Percentiles rank a stretch among this genome's conserved stretches.
These are phyloP conservation scores for Xestia sexstrigata DNA, from an alignment of 2,888 invertebrate species.

Conservation along the genomic window DNA sequence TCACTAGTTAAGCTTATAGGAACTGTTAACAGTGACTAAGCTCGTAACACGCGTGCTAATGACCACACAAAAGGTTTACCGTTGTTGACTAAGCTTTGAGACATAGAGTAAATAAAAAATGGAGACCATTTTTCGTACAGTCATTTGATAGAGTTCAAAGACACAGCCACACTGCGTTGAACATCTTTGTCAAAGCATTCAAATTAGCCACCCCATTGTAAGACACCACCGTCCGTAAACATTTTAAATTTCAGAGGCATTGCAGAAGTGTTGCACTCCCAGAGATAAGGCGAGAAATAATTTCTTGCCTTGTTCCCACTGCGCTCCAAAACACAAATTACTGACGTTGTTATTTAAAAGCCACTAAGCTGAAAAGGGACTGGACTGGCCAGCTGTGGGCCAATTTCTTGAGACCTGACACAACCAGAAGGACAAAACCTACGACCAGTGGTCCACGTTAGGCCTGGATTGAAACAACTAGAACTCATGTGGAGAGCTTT, in stretches of 20 bases:
- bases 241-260: neutral
- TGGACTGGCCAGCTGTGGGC: no score
- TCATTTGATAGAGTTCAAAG: neutral
- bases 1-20: neutral
- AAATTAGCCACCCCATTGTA: neutral
- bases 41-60: constrained; percentile 28
- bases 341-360: no score
- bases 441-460: no score
- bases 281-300: neutral
- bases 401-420: no score
- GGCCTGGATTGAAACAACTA: no score
- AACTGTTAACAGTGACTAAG: constrained; percentile 16
- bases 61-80: constrained; percentile 22
- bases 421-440: no score
- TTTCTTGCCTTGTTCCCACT: neutral
- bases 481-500: no score
- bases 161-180: neutral
- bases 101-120: neutral
- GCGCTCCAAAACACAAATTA: neutral
- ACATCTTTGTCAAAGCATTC: neutral
- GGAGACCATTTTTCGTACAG: neutral
- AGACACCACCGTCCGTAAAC: no score
- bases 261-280: neutral
- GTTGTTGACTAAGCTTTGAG: constrained; percentile 18
- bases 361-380: no score